A percentile compares a stretch with the other conserved stretches of the same genome.
These are phyloP conservation scores for Platanista minor DNA, from an alignment of 2,113 vertebrate genomes.

Conservation along the genomic window DNA sequence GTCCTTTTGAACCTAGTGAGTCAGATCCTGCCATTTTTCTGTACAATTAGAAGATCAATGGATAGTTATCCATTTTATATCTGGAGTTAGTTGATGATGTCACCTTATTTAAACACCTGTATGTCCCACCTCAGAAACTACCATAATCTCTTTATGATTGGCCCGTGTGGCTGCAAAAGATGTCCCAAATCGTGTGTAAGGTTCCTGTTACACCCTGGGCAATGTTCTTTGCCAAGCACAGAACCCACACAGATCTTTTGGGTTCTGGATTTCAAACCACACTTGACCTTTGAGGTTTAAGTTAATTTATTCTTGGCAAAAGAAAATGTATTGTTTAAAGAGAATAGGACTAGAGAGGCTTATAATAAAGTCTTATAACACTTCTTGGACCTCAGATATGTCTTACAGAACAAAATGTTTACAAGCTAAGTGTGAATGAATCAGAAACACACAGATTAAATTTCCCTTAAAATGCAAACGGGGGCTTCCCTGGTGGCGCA, in stretches of 20 bases:
- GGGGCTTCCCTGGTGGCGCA: too few species aligned
- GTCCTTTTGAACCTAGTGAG: neutral
- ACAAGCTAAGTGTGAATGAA: constrained; percentile 68
- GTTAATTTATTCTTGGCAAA: constrained; percentile 51
- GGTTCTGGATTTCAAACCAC: constrained; percentile 53
- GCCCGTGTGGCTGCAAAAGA: neutral
- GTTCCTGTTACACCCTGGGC: neutral
- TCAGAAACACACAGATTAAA: constrained; percentile 57
- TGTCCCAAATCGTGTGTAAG: neutral
- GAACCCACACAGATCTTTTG: constrained; percentile 3
- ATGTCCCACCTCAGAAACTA: neutral
- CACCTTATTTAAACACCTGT: neutral
- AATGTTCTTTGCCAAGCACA: constrained; percentile 18
- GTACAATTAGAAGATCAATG: neutral
- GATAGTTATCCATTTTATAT: neutral
- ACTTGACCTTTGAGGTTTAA: constrained; percentile 53
- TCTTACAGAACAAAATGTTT: constrained; percentile 66
- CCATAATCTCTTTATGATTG: neutral
- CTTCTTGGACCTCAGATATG: constrained; percentile 55
- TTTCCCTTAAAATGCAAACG: constrained; percentile 59
- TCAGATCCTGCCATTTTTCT: neutral
- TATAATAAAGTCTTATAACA: constrained; percentile 47
- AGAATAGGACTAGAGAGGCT: constrained; percentile 30
- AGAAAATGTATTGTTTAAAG: constrained; percentile 47
- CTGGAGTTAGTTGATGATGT: neutral